Evolutionary conservation across 2,797 vertebrate species (phyloP), one percentile per base, ranked within the genome.

Genomic region (Sebastiscus albofasciatus): DNA sequence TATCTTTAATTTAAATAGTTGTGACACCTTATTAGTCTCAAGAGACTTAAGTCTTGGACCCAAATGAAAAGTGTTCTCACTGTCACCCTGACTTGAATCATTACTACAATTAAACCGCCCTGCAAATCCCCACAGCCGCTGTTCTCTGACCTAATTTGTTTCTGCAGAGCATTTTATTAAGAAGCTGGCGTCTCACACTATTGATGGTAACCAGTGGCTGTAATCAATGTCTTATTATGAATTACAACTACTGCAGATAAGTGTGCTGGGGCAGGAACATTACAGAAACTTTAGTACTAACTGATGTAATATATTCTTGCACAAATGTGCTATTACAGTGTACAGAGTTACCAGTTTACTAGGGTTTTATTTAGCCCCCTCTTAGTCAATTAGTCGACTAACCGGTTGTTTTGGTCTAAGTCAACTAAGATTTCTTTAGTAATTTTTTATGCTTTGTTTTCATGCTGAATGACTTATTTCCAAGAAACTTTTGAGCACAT

Each of bases 1-100:
- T 16, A 22, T 72, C 24, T 71, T 49, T 56, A 12, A 62, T 34
- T 68, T 46, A 46, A 69, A 69, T 52, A 29, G 9, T 24, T 69
- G 9, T 67, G 68, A 3, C 20, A 67, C 22, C 24, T 58, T 56
- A 75, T 82, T 72, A 59, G 4, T 76, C 71, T 58, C 16, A 60
- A 42, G 66, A 74, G 74, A 22, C 58, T 61, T 13, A 27, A 74
- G 29, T 79, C 61, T 71, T 58, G 27, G 39, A 34, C 46, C 66
- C 34, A 80, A 75, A 80, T 73, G 73, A 58, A 80, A 84, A 67
- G 49, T 39, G 34, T 65, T 67, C 34, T 74, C 26, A 4, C 24
- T 70, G 58, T 77, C 79, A 67, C 49, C 27, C 72, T 68, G 52
- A 76, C 73, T 66, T 80, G 62, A 90, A 36, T 85, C 72, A 88